Evolutionary conservation across 2,113 vertebrate species (phyloP), one percentile per base, ranked within the genome.

Genomic region (Oplegnathus fasciatus): DNA sequence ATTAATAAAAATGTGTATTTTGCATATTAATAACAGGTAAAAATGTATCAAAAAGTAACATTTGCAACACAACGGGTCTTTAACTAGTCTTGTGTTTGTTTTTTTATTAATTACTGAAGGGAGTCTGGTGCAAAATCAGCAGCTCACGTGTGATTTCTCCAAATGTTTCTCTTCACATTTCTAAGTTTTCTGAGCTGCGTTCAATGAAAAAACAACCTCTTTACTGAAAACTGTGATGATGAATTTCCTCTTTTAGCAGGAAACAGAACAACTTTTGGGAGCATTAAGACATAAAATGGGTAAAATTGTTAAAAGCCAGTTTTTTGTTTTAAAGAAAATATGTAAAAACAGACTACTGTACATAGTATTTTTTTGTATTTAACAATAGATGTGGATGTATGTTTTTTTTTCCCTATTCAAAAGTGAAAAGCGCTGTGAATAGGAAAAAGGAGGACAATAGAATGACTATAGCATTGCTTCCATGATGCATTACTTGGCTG

Each of bases 401-500:
- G 11, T 30, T 10, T 5, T 69, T 7, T 26, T 14, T 69, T 28
- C 5, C 44, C 20, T 50, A 2, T 50, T 50, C 18, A n/a, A n/a
- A n/a, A 30, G 76, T 78, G 82, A 84, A 82, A 74, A 61, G 71
- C 0, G 1, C 57, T 18, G 24, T 66, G 34, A 77, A 30, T 32
- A 40, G 73, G 64, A 44, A 82, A 79, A 52, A 52, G 20, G 22
- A 66, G 64, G 61, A 42, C 34, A 76, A 52, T 54, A 85, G 34
- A 83, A 75, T 70, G 80, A 90, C 55, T 84, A 55, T 62, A 75
- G 78, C 80, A 82, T 88, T 77, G 82, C 83, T 82, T 91, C 78
- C 73, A 82, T 83, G 87, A 93, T 83, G 84, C 83, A 91, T 90
- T 84, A 9, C 75, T 78, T 87, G 60, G 75, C 71, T 44, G 40